Evolutionary conservation across 2,113 vertebrate species (phyloP).

Genomic region (Dicaeum eximium): DNA sequence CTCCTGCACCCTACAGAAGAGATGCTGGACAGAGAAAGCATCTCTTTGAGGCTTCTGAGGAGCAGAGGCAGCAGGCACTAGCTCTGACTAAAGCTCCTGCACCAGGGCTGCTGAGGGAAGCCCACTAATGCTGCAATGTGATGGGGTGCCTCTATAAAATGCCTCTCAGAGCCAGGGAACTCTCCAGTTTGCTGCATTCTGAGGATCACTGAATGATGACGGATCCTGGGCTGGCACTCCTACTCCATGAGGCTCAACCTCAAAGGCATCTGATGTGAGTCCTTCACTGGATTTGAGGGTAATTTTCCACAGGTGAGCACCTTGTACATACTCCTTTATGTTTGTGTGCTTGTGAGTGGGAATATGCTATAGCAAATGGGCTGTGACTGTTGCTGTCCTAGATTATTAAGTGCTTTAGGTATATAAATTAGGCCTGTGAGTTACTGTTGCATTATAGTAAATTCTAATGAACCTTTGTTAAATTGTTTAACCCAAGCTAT

Average conservation of each 20-base stretch:
- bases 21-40: not conserved
- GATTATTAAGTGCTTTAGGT: not conserved
- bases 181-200: not conserved
- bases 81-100: not conserved
- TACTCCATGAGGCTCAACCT: rapidly evolving
- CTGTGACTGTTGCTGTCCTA: not conserved
- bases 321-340: not conserved
- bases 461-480: not conserved
- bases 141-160: not conserved
- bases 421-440: not conserved
- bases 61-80: not conserved
- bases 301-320: not conserved
- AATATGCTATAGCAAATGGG: not conserved
- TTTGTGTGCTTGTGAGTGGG: not conserved
- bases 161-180: not conserved
- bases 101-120: not conserved
- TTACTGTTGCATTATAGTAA: not conserved
- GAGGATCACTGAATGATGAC: rapidly evolving
- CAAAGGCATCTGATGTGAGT: not conserved
- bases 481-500: not conserved
- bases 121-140: not conserved
- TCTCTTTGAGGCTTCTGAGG: not conserved
- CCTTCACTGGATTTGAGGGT: not conserved
- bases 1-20: not conserved
- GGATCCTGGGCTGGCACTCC: not conserved